Evolutionary conservation across 2,888 invertebrate genomes (phyloP), one percentile per base, ranked within the genome.

Genomic region (Acrobasis suavella): DNA sequence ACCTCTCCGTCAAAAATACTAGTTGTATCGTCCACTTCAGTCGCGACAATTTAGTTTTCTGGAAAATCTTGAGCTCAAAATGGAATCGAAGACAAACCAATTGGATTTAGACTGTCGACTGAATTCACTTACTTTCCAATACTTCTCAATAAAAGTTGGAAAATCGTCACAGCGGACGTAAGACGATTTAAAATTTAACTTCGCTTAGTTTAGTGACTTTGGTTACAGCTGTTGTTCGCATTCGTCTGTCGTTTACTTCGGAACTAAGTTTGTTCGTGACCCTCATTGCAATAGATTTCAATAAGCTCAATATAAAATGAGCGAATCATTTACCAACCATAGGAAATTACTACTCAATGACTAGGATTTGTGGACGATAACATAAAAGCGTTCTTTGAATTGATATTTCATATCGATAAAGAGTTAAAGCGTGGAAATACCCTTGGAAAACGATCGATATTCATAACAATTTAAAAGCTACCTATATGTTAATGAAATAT

Each of bases 1-100:
- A 63, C 55, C 60, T 58, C 16, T 58, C 50, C 58, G 16, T 32
- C 38, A 9, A 51, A 39, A 62, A 15, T 22, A 37, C 9, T 32
- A 32, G 38, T 58, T 60, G 50, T 63, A 54, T 61, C 55, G 50
- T 54, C 39, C 54, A 52, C 54, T 64, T 69, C 66, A 67, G 62
- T 65, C 65, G 62, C 60, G 62, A 56, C 64, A 74, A 78, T 65
- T 71, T 64, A 69, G 77, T 81, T 77, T 72, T 65, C 64, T 72
- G 14, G 63, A 68, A 68, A 75, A 76, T 75, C 69, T 75, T 67
- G 42, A 66, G 63, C 66, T 66, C 67, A 68, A 73, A 80, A 81
- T 74, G 70, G 71, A 72, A 75, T 79, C 76, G 71, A 67, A 73
- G 67, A 62, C 66, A 71, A 72, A 73, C 64, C 68, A 75, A 81